Evolutionary conservation across 2,888 invertebrate genomes (phyloP).

Genomic region (Apotomis betuletana): DNA sequence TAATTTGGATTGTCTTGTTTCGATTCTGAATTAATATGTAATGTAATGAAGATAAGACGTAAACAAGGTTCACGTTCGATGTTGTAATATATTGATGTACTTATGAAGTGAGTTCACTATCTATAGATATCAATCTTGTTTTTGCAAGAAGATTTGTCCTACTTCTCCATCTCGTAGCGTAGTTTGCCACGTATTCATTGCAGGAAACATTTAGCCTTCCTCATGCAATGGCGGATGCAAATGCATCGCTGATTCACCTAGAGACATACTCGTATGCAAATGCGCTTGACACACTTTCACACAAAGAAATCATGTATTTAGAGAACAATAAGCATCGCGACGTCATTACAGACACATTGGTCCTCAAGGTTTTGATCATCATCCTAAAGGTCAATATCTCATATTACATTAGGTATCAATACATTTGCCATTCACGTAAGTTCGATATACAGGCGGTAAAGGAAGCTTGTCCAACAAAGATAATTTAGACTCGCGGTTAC

Average conservation of each 20-base stretch:
- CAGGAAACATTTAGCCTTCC: slow-evolving; percentile 23
- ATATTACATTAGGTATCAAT: not conserved
- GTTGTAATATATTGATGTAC: no score
- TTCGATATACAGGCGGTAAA: slow-evolving; percentile 16
- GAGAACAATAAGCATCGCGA: slow-evolving; percentile 29
- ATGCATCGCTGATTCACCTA: slow-evolving; percentile 41
- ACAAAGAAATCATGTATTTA: slow-evolving; percentile 45
- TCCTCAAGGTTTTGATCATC: slow-evolving; percentile 25
- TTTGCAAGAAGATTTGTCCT: not conserved
- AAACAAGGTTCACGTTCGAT: no score
- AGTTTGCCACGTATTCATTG: slow-evolving; percentile 2
- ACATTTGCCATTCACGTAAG: not conserved
- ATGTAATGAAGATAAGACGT: no score
- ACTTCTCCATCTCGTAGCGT: not conserved
- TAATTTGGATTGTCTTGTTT: not conserved
- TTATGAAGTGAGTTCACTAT: no score
- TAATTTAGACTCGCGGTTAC: slow-evolving; percentile 16
- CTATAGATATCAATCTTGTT: no score
- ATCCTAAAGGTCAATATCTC: slow-evolving; percentile 4
- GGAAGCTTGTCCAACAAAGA: slow-evolving; percentile 19
- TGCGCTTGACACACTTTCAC: slow-evolving; percentile 46
- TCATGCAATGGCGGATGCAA: slow-evolving; percentile 30
- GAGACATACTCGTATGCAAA: slow-evolving; percentile 28
- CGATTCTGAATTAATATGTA: not conserved
- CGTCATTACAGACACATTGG: not conserved